These are phyloP conservation scores for Lordiphosa collinella DNA, from an alignment of 1,140 invertebrate species.

Conservation along the genomic window DNA sequence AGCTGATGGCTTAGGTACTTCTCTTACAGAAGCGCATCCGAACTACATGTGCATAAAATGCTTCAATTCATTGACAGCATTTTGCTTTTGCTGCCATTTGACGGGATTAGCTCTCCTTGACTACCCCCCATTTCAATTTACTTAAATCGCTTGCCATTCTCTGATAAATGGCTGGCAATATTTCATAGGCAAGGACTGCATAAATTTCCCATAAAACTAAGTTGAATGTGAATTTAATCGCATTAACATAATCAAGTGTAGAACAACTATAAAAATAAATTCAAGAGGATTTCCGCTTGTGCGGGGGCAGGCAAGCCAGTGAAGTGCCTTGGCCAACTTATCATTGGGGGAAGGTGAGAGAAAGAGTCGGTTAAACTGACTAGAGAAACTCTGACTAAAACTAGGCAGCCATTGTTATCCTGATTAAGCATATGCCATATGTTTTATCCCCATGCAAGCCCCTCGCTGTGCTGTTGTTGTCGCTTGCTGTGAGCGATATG, in stretches of 20 bases:
- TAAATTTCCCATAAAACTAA: conserved; percentile 66
- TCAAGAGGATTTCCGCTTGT: conserved; percentile 50
- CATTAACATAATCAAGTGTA: conserved; percentile 63
- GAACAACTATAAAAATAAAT: conserved; percentile 68
- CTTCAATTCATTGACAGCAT: conserved; percentile 52
- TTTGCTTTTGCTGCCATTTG: conserved; percentile 26
- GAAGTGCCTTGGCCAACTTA: conserved; percentile 22
- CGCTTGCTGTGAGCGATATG: conserved; percentile 22
- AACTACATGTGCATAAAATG: conserved; percentile 44
- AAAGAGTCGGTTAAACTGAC: too few relatives aligned
- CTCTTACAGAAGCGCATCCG: neutral
- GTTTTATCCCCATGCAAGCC: conserved; percentile 11
- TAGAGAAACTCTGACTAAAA: conserved; percentile 6
- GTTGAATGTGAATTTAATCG: conserved; percentile 51
- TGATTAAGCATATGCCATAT: conserved; percentile 64
- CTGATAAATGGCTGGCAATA: conserved; percentile 54
- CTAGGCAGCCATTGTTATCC: conserved; percentile 49
- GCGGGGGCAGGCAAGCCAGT: conserved; percentile 6
- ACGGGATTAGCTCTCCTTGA: conserved; percentile 26
- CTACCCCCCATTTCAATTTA: conserved; percentile 47
- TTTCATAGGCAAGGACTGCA: conserved; percentile 48
- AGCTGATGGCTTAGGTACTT: conserved; percentile 17
- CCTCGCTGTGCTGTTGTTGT: conserved; percentile 1
- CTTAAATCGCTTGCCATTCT: conserved; percentile 43
- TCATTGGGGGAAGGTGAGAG: conserved; percentile 9